These are phyloP conservation scores for Oryzias woworae DNA, from an alignment of 2,113 vertebrate species.

Conservation along the genomic window DNA sequence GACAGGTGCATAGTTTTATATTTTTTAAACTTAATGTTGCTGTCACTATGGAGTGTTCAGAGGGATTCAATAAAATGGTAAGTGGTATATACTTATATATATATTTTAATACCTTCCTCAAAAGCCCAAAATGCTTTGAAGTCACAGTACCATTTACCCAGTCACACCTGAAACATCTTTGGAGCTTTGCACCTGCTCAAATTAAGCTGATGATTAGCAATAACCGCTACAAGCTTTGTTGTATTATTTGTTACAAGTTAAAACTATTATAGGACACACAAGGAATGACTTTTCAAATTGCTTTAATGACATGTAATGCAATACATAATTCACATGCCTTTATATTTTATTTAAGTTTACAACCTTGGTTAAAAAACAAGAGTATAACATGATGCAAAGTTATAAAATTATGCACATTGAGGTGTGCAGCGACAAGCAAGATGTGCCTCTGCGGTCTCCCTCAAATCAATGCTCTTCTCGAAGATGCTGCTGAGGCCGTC, in stretches of 20 bases:
- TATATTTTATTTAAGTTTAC: constrained; percentile 41
- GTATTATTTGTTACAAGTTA: not conserved
- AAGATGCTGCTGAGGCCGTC: constrained; percentile 44
- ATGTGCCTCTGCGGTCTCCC: constrained; percentile 61
- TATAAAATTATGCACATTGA: constrained; percentile 40
- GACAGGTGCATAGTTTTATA: too few species aligned
- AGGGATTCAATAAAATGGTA: too few species aligned
- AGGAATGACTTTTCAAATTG: not conserved
- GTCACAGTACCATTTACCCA: too few species aligned
- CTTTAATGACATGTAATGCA: not conserved
- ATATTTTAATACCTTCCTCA: too few species aligned
- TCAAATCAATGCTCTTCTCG: constrained; percentile 64
- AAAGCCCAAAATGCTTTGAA: too few species aligned
- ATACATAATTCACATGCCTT: constrained; percentile 10
- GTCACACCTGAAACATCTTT: too few species aligned
- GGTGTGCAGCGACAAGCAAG: constrained; percentile 66
- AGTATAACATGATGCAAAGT: not conserved
- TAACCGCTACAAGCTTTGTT: too few species aligned
- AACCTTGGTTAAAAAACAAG: not conserved
- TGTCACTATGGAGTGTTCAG: too few species aligned
- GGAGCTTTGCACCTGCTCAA: too few species aligned
- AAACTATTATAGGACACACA: not conserved
- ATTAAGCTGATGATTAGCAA: too few species aligned
- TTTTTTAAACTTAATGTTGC: too few species aligned
- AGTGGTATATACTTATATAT: too few species aligned